These are phyloP conservation scores for Urophycis tenuis DNA, from an alignment of 2,797 vertebrate species.

Conservation along the genomic window DNA sequence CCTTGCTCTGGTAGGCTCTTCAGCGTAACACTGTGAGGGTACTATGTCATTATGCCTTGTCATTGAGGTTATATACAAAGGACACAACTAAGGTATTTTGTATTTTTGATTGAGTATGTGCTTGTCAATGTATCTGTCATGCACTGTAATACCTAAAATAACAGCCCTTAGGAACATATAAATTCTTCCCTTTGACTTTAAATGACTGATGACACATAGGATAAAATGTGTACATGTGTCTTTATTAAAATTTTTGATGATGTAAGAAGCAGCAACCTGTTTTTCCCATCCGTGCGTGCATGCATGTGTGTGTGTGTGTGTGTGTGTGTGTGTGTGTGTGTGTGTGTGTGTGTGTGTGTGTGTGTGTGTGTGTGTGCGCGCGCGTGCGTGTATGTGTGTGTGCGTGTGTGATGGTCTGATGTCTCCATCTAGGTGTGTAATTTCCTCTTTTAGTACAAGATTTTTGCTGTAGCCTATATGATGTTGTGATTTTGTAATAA, in stretches of 20 bases:
- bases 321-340: constrained; percentile 2
- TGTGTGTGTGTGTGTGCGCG: constrained; percentile 5
- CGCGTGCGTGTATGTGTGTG: not conserved
- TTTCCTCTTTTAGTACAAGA: not conserved
- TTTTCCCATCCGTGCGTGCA: not conserved
- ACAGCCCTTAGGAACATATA: no score
- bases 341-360: constrained; percentile 6
- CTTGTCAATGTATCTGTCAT: not conserved
- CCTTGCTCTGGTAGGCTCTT: not conserved
- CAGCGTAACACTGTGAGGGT: no score
- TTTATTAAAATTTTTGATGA: no score
- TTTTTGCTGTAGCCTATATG: not conserved
- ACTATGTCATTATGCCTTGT: no score
- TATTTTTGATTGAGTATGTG: not conserved
- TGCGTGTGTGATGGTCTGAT: not conserved
- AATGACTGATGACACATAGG: no score
- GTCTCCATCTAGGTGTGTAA: not conserved
- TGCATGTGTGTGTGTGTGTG: not conserved
- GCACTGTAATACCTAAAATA: no score
- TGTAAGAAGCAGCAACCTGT: no score
- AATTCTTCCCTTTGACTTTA: no score
- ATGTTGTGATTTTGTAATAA: not conserved
- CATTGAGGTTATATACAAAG: not conserved
- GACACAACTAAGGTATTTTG: not conserved
- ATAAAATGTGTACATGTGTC: no score